These are phyloP conservation scores for Neoscelio sp. DNA, from an alignment of 2,888 invertebrate genomes.

Conservation along the genomic window DNA sequence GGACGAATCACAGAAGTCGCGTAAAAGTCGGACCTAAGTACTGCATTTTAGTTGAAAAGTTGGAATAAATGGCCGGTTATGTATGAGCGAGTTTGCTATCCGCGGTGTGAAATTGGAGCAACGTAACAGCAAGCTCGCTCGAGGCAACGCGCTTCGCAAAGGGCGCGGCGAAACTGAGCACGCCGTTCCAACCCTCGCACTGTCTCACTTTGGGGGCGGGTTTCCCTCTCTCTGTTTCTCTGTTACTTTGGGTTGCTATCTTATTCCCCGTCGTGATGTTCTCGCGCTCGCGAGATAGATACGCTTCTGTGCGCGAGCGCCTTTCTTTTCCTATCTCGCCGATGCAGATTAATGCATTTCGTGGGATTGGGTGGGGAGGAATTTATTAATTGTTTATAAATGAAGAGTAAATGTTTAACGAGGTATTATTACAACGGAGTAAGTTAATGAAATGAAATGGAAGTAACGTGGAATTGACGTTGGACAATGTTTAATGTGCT, in stretches of 20 bases:
- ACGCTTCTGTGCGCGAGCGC: conserved; percentile 24
- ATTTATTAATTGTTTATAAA: conserved; percentile 40
- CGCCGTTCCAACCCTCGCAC: conserved; percentile 74
- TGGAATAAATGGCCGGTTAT: too few species aligned
- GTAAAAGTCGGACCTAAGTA: too few species aligned
- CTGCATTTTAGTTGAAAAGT: too few species aligned
- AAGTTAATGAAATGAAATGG: too few species aligned
- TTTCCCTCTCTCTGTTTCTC: conserved; percentile 47
- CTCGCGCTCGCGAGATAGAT: conserved; percentile 42
- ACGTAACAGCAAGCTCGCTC: conserved; percentile 69
- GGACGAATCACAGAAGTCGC: too few species aligned
- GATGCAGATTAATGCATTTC: conserved; percentile 37
- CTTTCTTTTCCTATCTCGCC: conserved; percentile 24
- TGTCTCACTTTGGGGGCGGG: conserved; percentile 64
- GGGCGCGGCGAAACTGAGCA: conserved; percentile 83
- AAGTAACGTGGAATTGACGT: too few species aligned
- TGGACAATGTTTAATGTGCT: too few species aligned
- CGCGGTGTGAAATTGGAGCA: conserved; percentile 12
- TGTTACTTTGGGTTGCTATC: conserved; percentile 62
- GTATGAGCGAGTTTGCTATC: too few species aligned
- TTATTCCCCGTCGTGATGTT: conserved; percentile 50
- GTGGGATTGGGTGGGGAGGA: conserved; percentile 3
- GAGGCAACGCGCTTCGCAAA: conserved; percentile 81
- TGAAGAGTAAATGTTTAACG: neutral
- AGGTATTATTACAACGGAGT: conserved; percentile 6